A percentile compares a stretch with the other conserved stretches of the same genome.
These are phyloP conservation scores for Stenolophus ochropezus DNA, from an alignment of 2,888 invertebrate species.

Conservation along the genomic window DNA sequence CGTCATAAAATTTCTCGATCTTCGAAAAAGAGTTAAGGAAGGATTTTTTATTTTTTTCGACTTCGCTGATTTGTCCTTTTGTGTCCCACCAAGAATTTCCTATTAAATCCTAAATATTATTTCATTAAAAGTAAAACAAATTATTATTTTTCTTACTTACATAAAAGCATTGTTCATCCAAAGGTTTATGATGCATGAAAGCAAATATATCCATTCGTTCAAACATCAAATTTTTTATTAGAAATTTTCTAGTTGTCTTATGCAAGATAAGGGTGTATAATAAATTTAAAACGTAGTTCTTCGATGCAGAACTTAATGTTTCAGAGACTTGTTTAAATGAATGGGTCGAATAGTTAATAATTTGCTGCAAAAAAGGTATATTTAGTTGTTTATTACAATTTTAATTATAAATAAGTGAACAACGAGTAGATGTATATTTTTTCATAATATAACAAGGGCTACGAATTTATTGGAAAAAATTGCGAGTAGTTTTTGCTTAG, in stretches of 20 bases:
- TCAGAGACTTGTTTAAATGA: slow-evolving; percentile 55
- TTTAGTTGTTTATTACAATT: too few relatives aligned
- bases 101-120: slow-evolving; percentile 4
- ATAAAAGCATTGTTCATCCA: slow-evolving; percentile 45
- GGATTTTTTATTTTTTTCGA: slow-evolving; percentile 46
- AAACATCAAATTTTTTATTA: slow-evolving; percentile 48
- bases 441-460: too few relatives aligned
- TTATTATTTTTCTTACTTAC: slow-evolving; percentile 2
- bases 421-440: too few relatives aligned
- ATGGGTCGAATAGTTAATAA: slow-evolving; percentile 15
- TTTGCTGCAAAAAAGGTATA: slow-evolving; percentile 40
- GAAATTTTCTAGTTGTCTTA: slow-evolving; percentile 44
- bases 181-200: slow-evolving; percentile 49
- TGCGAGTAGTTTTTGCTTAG: too few relatives aligned
- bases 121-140: background rate
- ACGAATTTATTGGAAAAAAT: too few relatives aligned
- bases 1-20: slow-evolving; percentile 61
- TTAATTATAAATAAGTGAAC: too few relatives aligned
- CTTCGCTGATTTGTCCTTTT: slow-evolving; percentile 31
- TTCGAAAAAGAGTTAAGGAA: slow-evolving; percentile 35
- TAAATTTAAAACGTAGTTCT: slow-evolving; percentile 18
- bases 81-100: slow-evolving; percentile 49
- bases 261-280: slow-evolving; percentile 31
- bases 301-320: slow-evolving; percentile 11
- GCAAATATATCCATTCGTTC: slow-evolving; percentile 43